These are phyloP conservation scores for Erpobdella octoculata DNA, from an alignment of 2,888 invertebrate species.

Conservation along the genomic window DNA sequence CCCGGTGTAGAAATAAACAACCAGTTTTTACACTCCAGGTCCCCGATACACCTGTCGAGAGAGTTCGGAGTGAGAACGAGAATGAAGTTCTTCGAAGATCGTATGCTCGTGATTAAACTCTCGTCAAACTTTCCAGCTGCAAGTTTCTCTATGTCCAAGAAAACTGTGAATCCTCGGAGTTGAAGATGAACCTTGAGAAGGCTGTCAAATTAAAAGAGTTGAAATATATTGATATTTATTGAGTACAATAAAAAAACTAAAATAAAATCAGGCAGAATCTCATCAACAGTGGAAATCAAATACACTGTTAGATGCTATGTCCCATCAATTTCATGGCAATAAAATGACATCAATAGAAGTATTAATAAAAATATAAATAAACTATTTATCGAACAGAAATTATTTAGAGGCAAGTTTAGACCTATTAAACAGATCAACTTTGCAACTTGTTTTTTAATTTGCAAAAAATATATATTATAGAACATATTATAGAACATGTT, in stretches of 20 bases:
- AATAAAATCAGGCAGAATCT: background rate
- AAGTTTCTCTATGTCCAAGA: constrained; percentile 92
- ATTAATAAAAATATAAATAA: no score
- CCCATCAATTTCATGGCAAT: no score
- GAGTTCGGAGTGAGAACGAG: constrained; percentile 90
- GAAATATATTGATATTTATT: background rate
- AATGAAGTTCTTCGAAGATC: constrained; percentile 90
- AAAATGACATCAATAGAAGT: no score
- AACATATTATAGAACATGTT: no score
- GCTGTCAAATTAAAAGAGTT: no score
- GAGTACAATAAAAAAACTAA: background rate
- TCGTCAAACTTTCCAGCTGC: constrained; percentile 99
- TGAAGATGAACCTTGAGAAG: constrained; percentile 87
- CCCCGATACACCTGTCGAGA: constrained; percentile 83
- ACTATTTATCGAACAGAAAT: no score
- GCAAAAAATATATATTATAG: no score
- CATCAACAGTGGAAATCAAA: background rate
- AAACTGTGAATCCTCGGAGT: constrained; percentile 86
- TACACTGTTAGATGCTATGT: no score
- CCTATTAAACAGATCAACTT: no score
- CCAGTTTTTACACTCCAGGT: constrained; percentile 93
- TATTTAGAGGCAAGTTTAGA: no score
- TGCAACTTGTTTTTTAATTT: no score
- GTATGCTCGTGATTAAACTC: constrained; percentile 87
- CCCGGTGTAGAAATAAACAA: constrained; percentile 56